Percentiles rank a stretch among this genome's conserved stretches.
Conservation (phyloP, 2,113 vertebrate genomes). For the Cathartes aura region DNA sequence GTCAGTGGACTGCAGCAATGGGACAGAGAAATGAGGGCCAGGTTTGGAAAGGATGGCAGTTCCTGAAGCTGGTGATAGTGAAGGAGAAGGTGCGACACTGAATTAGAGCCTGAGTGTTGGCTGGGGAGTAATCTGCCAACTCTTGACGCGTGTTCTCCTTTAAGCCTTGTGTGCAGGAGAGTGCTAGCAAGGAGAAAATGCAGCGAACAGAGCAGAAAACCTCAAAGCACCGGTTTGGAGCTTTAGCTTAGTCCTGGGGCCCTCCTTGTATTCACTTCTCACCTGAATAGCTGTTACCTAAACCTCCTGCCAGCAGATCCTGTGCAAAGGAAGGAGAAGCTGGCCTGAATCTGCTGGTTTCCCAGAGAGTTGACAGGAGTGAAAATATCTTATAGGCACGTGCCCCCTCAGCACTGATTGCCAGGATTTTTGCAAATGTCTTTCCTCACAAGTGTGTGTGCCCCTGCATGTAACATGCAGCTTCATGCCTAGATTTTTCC, state of each 20-base stretch:
- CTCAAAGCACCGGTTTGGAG: not conserved
- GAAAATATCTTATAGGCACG: not conserved
- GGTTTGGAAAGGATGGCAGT: not conserved
- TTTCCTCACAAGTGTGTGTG: fast-evolving
- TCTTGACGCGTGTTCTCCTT: not conserved
- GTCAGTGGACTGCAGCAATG: not conserved
- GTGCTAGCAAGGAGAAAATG: not conserved
- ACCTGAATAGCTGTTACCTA: not conserved
- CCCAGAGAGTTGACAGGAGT: not conserved
- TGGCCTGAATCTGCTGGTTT: not conserved
- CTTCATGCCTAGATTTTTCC: not conserved
- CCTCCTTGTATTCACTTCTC: not conserved
- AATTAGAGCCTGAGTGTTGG: not conserved
- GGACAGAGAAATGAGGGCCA: not conserved
- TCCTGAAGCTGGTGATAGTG: not conserved
- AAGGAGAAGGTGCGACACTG: not conserved
- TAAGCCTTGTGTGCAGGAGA: not conserved
- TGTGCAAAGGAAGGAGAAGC: not conserved
- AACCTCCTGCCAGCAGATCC: not conserved
- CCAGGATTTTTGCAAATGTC: not conserved
- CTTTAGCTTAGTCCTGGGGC: not conserved
- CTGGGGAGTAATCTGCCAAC: not conserved
- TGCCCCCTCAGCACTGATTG: not conserved
- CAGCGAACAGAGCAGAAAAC: not conserved
- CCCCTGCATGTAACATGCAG: not conserved